These are phyloP conservation scores for Hydrolagus colliei DNA, from an alignment of 2,797 vertebrate genomes.

Conservation along the genomic window DNA sequence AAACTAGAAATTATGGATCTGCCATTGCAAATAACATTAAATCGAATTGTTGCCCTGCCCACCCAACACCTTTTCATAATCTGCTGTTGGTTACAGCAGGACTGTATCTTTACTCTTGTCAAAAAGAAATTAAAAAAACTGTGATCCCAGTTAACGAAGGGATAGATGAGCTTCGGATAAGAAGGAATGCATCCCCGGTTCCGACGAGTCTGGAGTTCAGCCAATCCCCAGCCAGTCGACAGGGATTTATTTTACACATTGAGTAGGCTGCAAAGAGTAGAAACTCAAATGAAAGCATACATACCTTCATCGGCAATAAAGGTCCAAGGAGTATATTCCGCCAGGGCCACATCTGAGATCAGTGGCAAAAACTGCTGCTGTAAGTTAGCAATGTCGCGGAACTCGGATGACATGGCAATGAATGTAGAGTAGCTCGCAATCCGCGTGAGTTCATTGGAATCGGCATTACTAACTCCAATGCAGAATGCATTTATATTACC, in stretches of 20 bases:
- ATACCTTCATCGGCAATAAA: not conserved
- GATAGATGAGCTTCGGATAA: too few species aligned
- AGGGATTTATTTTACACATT: slow-evolving; percentile 47
- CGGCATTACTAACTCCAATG: slow-evolving; percentile 45
- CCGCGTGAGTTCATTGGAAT: slow-evolving; percentile 41
- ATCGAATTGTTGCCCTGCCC: too few species aligned
- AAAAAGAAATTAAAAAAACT: too few species aligned
- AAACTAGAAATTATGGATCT: too few species aligned
- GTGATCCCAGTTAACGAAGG: too few species aligned
- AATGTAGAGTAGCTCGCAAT: slow-evolving; percentile 15
- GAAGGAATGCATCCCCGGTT: too few species aligned
- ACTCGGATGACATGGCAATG: slow-evolving; percentile 12
- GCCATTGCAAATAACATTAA: too few species aligned
- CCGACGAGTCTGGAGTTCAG: too few species aligned
- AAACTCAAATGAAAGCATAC: slow-evolving; percentile 16
- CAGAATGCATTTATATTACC: slow-evolving; percentile 37
- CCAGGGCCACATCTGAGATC: slow-evolving; percentile 3
- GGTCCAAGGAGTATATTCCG: slow-evolving; percentile 1
- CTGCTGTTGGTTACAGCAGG: too few species aligned
- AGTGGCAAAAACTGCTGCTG: slow-evolving; percentile 28
- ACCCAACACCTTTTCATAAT: too few species aligned
- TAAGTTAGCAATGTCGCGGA: not conserved
- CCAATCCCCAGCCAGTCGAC: slow-evolving; percentile 35
- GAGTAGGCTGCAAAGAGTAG: slow-evolving; percentile 34
- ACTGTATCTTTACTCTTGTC: too few species aligned